phyloP scores from a whole-genome alignment of 2,888 invertebrate genomes.

The Cephus rjabovi region DNA sequence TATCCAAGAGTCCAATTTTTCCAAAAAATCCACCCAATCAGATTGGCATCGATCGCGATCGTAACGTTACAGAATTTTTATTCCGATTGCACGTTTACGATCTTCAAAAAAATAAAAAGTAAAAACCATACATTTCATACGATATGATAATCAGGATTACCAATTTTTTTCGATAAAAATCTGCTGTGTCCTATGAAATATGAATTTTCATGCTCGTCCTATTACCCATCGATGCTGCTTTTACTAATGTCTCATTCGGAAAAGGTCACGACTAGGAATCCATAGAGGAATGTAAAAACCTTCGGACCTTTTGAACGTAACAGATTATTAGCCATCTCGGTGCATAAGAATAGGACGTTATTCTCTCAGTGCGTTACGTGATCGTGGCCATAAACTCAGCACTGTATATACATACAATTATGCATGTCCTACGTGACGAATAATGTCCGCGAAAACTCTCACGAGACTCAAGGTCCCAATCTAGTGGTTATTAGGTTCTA shows the following conservation, averaged over 20 bases:
- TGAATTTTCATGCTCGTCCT: too few relatives aligned
- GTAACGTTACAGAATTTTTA: not conserved
- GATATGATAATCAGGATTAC: not conserved
- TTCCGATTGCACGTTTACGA: not conserved
- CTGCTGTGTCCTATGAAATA: not conserved
- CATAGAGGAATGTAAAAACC: not conserved
- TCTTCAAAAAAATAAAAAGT: not conserved
- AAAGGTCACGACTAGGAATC: not conserved
- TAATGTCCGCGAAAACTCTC: conserved; percentile 3
- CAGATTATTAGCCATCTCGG: not conserved
- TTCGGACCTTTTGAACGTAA: not conserved
- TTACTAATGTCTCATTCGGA: not conserved
- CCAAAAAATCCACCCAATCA: not conserved
- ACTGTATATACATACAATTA: not conserved
- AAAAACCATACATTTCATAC: not conserved
- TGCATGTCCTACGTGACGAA: not conserved
- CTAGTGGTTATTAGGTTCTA: not conserved
- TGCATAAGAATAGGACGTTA: not conserved
- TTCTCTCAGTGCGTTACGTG: not conserved
- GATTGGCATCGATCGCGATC: not conserved
- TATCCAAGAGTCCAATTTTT: not conserved
- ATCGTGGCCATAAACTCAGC: not conserved
- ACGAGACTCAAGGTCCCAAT: not conserved
- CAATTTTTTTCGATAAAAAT: not conserved
- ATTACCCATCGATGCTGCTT: not conserved